Percentiles rank a stretch among this genome's conserved stretches.
Evolutionary conservation across 2,797 vertebrate genomes (phyloP).

Genomic region (Gobionotothen gibberifrons): DNA sequence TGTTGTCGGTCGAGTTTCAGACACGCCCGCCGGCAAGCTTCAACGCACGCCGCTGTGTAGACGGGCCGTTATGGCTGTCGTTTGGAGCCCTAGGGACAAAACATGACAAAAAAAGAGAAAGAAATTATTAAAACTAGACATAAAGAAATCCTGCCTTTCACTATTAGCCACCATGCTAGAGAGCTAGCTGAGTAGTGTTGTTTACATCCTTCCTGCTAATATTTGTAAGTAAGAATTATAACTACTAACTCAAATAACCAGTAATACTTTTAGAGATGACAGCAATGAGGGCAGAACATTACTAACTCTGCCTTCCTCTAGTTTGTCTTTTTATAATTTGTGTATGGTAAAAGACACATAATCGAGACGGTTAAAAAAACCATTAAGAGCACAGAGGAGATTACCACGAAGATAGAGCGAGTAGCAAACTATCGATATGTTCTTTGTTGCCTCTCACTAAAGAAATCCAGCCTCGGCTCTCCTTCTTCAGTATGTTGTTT

Average conservation of each 20-base stretch:
- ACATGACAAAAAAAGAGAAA: too few relatives aligned
- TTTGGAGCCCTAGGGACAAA: background rate
- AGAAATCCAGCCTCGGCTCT: conserved; percentile 22
- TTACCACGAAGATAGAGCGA: background rate
- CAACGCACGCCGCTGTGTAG: too few relatives aligned
- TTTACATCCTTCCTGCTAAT: too few relatives aligned
- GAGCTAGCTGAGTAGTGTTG: too few relatives aligned
- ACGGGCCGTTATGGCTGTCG: too few relatives aligned
- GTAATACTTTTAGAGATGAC: background rate
- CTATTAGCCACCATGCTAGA: too few relatives aligned
- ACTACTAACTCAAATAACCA: background rate
- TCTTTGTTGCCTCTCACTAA: conserved; percentile 15
- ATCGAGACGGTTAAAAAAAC: background rate
- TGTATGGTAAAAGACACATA: background rate
- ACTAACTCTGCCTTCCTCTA: background rate
- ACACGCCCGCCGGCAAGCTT: too few relatives aligned
- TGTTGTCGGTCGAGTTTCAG: too few relatives aligned
- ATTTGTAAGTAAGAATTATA: too few relatives aligned
- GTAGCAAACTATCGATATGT: background rate
- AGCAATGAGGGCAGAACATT: background rate
- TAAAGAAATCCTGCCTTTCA: too few relatives aligned
- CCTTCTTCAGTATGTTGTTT: conserved; percentile 17
- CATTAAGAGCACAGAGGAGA: background rate
- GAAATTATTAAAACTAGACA: too few relatives aligned
- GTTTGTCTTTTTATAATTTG: background rate